These are phyloP conservation scores for Panthera tigris DNA, from an alignment of 2,113 vertebrate genomes.

Conservation along the genomic window DNA sequence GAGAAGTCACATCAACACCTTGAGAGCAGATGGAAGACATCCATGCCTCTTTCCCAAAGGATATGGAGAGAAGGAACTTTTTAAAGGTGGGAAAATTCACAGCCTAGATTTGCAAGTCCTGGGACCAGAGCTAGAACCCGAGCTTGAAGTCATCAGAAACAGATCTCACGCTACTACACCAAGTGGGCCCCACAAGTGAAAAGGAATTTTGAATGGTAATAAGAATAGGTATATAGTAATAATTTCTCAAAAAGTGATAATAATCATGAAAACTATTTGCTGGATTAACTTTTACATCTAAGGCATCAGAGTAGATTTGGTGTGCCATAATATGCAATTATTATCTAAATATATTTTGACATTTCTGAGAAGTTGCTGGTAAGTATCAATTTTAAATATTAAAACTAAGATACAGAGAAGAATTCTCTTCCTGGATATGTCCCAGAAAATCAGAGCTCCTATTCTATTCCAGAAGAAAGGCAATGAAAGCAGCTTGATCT, in stretches of 20 bases:
- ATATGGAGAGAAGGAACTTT: neutral
- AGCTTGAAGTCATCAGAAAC: neutral
- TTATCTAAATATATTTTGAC: constrained; percentile 24
- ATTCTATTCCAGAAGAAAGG: neutral
- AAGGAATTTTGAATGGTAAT: neutral
- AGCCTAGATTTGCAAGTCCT: neutral
- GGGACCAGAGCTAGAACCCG: neutral
- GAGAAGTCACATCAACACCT: neutral
- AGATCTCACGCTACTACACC: neutral
- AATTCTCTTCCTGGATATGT: neutral
- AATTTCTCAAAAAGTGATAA: neutral
- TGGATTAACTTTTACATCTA: neutral
- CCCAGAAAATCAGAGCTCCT: neutral
- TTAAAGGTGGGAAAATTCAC: neutral
- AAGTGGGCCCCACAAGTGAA: neutral
- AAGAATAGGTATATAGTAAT: neutral
- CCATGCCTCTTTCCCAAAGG: neutral
- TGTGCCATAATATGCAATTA: neutral
- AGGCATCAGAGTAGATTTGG: neutral
- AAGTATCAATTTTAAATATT: constrained; percentile 44
- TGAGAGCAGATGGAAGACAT: neutral
- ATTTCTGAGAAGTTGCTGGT: constrained; percentile 41
- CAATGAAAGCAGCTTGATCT: neutral
- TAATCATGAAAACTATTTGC: neutral
- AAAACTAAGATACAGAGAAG: constrained; percentile 42